Evolutionary conservation across 2,797 vertebrate genomes (phyloP), one percentile per base, ranked within the genome.

Genomic region (Acipenser transmontanus): DNA sequence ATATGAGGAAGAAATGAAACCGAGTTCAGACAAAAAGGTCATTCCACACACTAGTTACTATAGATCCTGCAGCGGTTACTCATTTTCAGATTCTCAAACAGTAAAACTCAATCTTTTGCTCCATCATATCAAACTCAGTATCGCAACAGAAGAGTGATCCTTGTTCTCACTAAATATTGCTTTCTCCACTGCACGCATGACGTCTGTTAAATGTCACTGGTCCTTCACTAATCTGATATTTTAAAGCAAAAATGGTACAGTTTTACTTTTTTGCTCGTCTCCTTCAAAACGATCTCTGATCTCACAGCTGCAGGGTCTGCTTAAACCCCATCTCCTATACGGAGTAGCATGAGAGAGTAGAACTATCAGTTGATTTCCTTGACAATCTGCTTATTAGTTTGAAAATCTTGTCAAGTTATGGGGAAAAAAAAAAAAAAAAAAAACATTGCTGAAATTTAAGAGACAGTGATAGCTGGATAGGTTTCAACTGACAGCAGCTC

Each of bases 371-470:
- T 68, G 67, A 72, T 69, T 71, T 70, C 72, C 75, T 75, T 80
- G 78, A 77, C 77, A 77, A 66, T 73, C 71, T 61, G 67, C 71
- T 77, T 80, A 82, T 64, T 76, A 76, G 70, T 80, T 63, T 72
- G 70, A 82, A 82, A 77, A 69, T 64, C 74, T 74, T 79, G 67
- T 77, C 76, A 79, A 72, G 59, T 70, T 72, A 63, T 67, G 65
- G 69, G 75, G 62, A 73, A 78, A 73, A 34, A 34, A 61, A 77
- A 64, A 73, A 34, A 34, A 34, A 80, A 73, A 66, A 65, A 34
- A 34, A 34, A 34, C 66, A 34, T 50, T 49, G 50, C 74, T 74
- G 77, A 82, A 83, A 78, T 71, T 70, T 76, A 75, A 67, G 69
- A 68, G 68, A 50, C 62, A 69, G 64, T 69, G 73, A 79, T 79